These are phyloP conservation scores for Phallusia fumigata DNA, from an alignment of 23 tunicate genomes.

Conservation along the genomic window DNA sequence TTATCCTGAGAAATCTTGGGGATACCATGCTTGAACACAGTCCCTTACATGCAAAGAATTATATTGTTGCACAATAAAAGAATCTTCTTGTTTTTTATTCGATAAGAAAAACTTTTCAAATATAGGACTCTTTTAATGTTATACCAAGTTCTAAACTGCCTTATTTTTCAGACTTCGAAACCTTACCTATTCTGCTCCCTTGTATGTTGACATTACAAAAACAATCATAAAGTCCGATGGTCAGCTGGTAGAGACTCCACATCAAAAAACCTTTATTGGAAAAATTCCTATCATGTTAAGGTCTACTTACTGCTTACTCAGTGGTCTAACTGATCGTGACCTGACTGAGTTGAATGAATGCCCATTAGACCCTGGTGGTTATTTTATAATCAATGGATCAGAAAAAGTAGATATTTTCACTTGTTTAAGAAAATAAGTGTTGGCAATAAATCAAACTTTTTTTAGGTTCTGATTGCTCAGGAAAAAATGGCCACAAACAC, in stretches of 20 bases:
- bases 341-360: conserved; percentile 98
- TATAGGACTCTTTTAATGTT: too few relatives aligned
- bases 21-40: too few relatives aligned
- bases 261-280: conserved; percentile 93
- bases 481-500: conserved; percentile 99
- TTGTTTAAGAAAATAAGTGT: not conserved
- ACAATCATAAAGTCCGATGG: conserved; percentile 71
- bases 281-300: conserved; percentile 99
- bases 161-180: conserved; percentile 73
- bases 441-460: not conserved
- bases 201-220: conserved; percentile 98
- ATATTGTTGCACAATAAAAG: too few relatives aligned
- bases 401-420: conserved; percentile 62
- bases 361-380: conserved; percentile 99
- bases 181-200: conserved; percentile 96
- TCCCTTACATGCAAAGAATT: too few relatives aligned
- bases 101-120: too few relatives aligned
- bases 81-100: too few relatives aligned
- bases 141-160: too few relatives aligned
- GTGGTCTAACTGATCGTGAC: conserved; percentile 98
- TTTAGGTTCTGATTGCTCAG: conserved; percentile 87
- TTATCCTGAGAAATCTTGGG: too few relatives aligned
- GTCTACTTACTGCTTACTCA: conserved; percentile 93
- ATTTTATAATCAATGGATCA: conserved; percentile 98
- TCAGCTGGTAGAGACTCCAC: conserved; percentile 68